Evolutionary conservation across 1,140 invertebrate species (phyloP), one percentile per base, ranked within the genome.

Genomic region (Bombus superbus): DNA sequence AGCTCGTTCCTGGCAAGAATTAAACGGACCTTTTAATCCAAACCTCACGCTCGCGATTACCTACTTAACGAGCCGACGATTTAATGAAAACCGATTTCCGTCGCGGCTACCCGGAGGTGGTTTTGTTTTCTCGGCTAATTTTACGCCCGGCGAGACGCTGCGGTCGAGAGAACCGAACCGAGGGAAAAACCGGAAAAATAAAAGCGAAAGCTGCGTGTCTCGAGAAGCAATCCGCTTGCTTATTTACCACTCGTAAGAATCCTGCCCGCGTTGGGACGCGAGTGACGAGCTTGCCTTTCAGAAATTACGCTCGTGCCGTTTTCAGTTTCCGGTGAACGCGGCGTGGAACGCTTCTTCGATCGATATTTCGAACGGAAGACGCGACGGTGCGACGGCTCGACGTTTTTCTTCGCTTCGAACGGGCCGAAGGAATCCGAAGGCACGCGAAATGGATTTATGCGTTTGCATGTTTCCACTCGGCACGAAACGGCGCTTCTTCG

Each of bases 61-160:
- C 40, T 68, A 53, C 73, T 53, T 68, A 53, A 77, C 44, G 42
- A 64, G 44, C 62, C 40, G 62, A 53, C 73, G 44, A 77, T 44
- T 83, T 77, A 77, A 83, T 68, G 73, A 53, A 83, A 83, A 83
- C 44, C 44, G 62, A 83, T 83, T 77, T 83, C 40, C 44, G 35
- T 53, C 73, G 59, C 35, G 59, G 32, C 13, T 25, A 6, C 35
- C 18, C n/a, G 57, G 18, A 53, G 47, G 38, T n/a, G 28, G 28
- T 42, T 77, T 68, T 32, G 57, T 47, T 68, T 77, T 68, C 44
- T 18, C 38, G 81, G 28, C 28, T n/a, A 77, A 77, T 83, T 83
- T 68, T 57, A 38, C 73, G 62, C 73, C 69, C 28, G 59, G 25
- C 13, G 62, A 35, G 62, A 35, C 62, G 38, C 18, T 4, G 15